phyloP scores from a whole-genome alignment of 1,140 invertebrate genomes.

The Bombus affinis region DNA sequence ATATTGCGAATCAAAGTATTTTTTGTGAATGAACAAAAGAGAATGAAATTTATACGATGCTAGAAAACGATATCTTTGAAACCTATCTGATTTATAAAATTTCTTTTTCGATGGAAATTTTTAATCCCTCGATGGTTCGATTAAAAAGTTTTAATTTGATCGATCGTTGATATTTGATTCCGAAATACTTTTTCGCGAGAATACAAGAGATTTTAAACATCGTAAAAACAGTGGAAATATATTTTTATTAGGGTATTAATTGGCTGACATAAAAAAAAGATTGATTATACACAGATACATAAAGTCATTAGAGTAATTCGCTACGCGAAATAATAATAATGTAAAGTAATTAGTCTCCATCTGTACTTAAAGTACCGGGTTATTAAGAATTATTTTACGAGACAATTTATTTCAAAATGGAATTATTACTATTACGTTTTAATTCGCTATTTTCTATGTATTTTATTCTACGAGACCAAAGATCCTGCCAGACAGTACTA shows the following conservation, averaged over 20 bases:
- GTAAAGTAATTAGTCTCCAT: not conserved
- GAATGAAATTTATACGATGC: not conserved
- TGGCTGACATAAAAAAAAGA: not conserved
- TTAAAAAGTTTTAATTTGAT: not conserved
- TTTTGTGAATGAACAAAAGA: no score
- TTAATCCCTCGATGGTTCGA: not conserved
- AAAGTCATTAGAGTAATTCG: not conserved
- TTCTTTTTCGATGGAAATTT: constrained; percentile 8
- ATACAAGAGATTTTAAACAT: not conserved
- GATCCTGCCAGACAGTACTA: no score
- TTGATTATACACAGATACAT: not conserved
- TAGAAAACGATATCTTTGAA: not conserved
- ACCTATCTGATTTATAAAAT: not conserved
- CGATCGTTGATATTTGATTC: not conserved
- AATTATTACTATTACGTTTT: not conserved
- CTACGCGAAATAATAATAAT: not conserved
- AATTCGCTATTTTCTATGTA: no score
- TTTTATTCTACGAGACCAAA: not conserved
- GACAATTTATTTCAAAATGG: not conserved
- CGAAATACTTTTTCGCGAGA: not conserved
- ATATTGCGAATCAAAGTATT: not conserved
- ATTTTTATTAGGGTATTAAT: not conserved
- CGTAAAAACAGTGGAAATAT: not conserved
- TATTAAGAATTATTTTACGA: not conserved
- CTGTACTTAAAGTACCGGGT: no score